These are phyloP conservation scores for Tapirus indicus DNA, from an alignment of 2,797 vertebrate species.

Conservation along the genomic window DNA sequence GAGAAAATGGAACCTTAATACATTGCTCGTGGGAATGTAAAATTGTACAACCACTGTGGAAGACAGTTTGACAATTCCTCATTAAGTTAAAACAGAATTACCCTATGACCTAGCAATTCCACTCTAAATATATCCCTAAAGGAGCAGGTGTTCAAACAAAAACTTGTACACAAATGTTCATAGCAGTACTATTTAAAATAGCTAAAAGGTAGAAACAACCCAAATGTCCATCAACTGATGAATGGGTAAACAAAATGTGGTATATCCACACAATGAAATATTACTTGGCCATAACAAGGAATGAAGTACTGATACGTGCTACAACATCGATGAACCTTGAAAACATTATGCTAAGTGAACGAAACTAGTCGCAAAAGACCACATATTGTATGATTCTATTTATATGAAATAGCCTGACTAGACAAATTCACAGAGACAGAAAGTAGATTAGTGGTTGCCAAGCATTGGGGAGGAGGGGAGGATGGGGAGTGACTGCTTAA, in stretches of 20 bases:
- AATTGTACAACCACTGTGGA: background rate
- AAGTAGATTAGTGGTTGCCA: background rate
- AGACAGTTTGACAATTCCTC: background rate
- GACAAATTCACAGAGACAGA: background rate
- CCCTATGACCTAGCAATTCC: background rate
- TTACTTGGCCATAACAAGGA: background rate
- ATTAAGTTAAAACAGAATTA: conserved; percentile 3
- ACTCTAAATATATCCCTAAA: background rate
- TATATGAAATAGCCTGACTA: background rate
- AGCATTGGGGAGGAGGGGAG: background rate
- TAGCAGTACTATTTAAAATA: background rate
- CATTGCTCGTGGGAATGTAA: background rate
- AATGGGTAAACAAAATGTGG: background rate
- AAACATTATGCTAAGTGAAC: background rate
- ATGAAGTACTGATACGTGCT: background rate
- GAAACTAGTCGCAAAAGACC: background rate
- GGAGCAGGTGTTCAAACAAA: background rate
- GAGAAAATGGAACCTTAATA: background rate
- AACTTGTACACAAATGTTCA: background rate
- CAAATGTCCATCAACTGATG: background rate
- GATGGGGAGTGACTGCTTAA: background rate
- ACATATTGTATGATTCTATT: background rate
- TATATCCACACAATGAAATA: background rate
- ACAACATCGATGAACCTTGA: background rate
- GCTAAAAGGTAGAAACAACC: background rate